Conservation (phyloP, 2,113 vertebrate species). For the Trematomus loennbergii region DNA sequence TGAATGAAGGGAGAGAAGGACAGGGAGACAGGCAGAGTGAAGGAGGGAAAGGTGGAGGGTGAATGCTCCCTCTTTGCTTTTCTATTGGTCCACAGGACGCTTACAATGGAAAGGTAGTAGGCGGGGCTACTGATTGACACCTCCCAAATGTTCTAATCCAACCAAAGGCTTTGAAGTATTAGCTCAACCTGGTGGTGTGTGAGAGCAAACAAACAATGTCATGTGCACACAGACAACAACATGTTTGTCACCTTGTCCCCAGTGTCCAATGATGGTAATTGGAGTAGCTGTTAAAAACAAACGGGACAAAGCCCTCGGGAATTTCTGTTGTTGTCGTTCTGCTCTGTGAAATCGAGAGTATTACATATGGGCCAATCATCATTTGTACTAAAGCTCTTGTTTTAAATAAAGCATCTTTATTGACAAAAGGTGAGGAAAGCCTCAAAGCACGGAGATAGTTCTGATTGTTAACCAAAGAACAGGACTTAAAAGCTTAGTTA, state of each 20-base stretch:
- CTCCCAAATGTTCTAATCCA: slow-evolving; percentile 36
- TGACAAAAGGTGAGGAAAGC: slow-evolving; percentile 32
- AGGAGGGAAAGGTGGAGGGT: slow-evolving; percentile 48
- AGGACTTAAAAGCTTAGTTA: slow-evolving; percentile 58
- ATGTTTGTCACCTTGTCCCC: slow-evolving; percentile 75
- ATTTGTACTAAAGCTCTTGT: slow-evolving; percentile 18
- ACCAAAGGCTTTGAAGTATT: slow-evolving; percentile 43
- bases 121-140: slow-evolving; percentile 29
- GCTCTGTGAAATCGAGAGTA: slow-evolving; percentile 30
- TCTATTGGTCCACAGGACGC: slow-evolving; percentile 28
- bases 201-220: slow-evolving; percentile 52
- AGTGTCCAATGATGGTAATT: slow-evolving; percentile 44
- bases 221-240: slow-evolving; percentile 60
- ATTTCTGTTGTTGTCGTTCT: slow-evolving; percentile 5
- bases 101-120: slow-evolving; percentile 15
- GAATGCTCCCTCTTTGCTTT: background rate
- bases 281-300: slow-evolving; percentile 57
- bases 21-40: slow-evolving; percentile 35
- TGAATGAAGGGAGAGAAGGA: slow-evolving; percentile 78
- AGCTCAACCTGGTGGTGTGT: slow-evolving; percentile 44
- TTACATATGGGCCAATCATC: slow-evolving; percentile 20
- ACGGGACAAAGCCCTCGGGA: slow-evolving; percentile 34
- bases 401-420: slow-evolving; percentile 39
- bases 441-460: background rate
- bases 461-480: slow-evolving; percentile 49